These are phyloP conservation scores for Mycteria americana DNA, from an alignment of 2,797 vertebrate genomes.

Conservation along the genomic window DNA sequence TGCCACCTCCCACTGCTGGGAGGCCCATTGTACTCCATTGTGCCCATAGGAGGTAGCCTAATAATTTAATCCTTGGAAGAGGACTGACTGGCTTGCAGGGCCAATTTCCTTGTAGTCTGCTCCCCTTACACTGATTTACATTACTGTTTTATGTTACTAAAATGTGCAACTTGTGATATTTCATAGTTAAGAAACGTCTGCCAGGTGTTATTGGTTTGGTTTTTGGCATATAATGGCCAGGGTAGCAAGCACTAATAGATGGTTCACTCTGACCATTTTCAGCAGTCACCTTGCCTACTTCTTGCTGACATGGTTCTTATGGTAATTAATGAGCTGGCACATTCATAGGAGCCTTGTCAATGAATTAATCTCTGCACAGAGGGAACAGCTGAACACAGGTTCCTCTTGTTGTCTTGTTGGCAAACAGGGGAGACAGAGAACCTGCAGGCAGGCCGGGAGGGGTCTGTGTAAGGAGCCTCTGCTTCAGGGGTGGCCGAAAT, in stretches of 20 bases:
- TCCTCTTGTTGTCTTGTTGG: slow-evolving; percentile 56
- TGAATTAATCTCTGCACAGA: slow-evolving; percentile 70
- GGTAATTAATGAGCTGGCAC: slow-evolving; percentile 79
- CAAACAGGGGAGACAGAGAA: slow-evolving; percentile 12
- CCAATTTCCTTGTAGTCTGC: background rate
- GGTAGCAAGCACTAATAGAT: background rate
- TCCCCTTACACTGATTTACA: background rate
- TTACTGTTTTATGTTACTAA: background rate
- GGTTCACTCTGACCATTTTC: slow-evolving; percentile 28
- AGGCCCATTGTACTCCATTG: background rate
- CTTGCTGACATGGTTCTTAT: slow-evolving; percentile 71
- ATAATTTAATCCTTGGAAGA: background rate
- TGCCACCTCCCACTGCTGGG: background rate
- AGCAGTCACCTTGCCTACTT: slow-evolving; percentile 74
- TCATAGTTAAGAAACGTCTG: background rate
- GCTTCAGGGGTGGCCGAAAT: background rate
- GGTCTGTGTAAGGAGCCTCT: background rate
- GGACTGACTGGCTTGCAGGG: background rate
- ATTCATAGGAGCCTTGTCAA: slow-evolving; percentile 63
- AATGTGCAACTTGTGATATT: slow-evolving; percentile 9
- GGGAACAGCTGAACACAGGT: slow-evolving; percentile 60
- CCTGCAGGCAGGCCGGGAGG: background rate
- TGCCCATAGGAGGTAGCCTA: background rate
- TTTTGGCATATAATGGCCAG: slow-evolving; percentile 17
- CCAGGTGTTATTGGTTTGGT: background rate